Evolutionary conservation across 2,797 vertebrate genomes (phyloP), one percentile per base, ranked within the genome.

Genomic region (Typhlichthys eigenmanni): DNA sequence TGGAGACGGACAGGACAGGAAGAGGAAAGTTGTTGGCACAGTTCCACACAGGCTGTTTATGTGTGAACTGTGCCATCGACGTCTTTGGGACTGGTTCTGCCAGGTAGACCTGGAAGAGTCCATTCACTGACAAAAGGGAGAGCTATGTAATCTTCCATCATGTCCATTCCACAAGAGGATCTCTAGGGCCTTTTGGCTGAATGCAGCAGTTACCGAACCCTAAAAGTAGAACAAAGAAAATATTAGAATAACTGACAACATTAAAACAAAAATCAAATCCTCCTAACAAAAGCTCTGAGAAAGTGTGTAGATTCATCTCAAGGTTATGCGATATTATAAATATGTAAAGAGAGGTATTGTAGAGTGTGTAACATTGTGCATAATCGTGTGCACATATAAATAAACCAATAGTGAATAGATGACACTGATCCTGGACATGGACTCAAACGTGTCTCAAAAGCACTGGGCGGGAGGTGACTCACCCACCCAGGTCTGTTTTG

Each of bases 111-210:
- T 9, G 1, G 75, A 64, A 54, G 62, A 71, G 68, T 81, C 74
- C 72, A 29, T 69, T 71, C 75, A 78, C 76, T 63, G 67, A 68
- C 53, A 13, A 46, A 2, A 1, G 7, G 2, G 10, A 1, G 5
- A 29, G 56, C 54, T 69, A 67, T 13, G 51, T 69, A 49, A 34
- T 19, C 14, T 48, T 76, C 66, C 91, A 92, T 98, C 93, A 97
- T 91, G 95, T 98, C 96, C 96, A 96, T 92, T 96, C 93, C 82
- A 93, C 86, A 54, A 96, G 94, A 57, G 93, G 93, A 57, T 95
- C 92, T 87, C 93, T 91, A 65, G 96, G 95, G 89, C 95, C 95
- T 94, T 89, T 95, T 78, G 95, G 95, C 75, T 94, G 95, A 81
- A 91, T 89, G 89, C 94, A 94, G 82, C 94, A 94, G 90, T 92